Base-by-base conservation (phyloP, 2,113 vertebrate genomes). In the Bubalus kerabau region DNA sequence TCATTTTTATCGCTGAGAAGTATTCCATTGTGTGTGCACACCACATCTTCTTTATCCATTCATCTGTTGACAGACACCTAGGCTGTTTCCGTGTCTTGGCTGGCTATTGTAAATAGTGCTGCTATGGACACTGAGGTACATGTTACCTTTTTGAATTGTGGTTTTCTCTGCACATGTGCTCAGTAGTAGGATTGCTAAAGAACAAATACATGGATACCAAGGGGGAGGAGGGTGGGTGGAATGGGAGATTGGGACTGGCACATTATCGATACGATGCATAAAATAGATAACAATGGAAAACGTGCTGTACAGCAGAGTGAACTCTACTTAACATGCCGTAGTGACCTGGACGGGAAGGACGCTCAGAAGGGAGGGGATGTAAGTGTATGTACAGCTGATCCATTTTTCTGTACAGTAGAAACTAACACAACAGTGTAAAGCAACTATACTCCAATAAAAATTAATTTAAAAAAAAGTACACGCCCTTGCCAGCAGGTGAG, bases 401-500 rank as follows among this genome's bases (percentile, higher is more conserved):
- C 67, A 40, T 40, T 71, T 12, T 71, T n/a, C 5, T 12, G 19
- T 71, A 23, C 67, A 71, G 19, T 1, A 23, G n/a, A 71, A 12
- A 40, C 10, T 23, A 40, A 40, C n/a, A 71, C n/a, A 23, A 36
- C 10, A 12, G 10, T 40, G 67, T 36, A 40, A 71, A 36, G 67
- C n/a, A 36, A 40, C 67, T 40, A 40, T 3, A 11, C n/a, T 3
- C 19, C 67, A 71, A 11, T 36, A 40, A 12, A 71, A 71, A 71
- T 40, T 23, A 23, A 71, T 71, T 71, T 6, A 2, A 21, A 10
- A 71, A 36, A 87, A 64, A 56, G 21, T 2, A 2, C 26, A 21
- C 1, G 28, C 32, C 54, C 52, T 43, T 11, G 0, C 46, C 80
- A 48, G 24, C 17, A 24, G 1, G 8, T 48, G 54, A 32, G 0